Evolutionary conservation across 2,797 vertebrate species (phyloP).

Genomic region (Chromis chromis): DNA sequence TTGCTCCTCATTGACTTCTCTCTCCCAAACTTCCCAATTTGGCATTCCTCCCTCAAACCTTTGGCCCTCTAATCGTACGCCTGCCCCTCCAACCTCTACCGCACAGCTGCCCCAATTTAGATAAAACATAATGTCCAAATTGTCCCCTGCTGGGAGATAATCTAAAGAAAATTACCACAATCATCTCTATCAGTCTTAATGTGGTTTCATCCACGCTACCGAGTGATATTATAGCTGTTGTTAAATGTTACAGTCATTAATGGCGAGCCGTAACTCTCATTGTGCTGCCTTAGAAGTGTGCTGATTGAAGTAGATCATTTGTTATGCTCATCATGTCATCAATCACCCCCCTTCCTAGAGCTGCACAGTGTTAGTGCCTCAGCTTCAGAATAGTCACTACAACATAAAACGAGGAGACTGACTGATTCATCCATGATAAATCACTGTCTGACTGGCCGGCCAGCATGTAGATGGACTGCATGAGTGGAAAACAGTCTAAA

Average conservation of each 20-base stretch:
- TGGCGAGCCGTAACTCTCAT: slow-evolving; percentile 54
- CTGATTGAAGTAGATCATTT: slow-evolving; percentile 64
- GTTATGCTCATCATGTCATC: slow-evolving; percentile 65
- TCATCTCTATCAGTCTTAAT: slow-evolving; percentile 64
- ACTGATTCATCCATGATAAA: slow-evolving; percentile 45
- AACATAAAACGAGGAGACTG: slow-evolving; percentile 16
- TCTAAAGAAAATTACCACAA: slow-evolving; percentile 66
- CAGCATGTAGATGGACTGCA: slow-evolving; percentile 5
- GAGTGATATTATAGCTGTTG: slow-evolving; percentile 69
- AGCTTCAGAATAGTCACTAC: slow-evolving; percentile 17
- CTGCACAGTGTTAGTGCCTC: slow-evolving; percentile 24
- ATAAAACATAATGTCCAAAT: slow-evolving; percentile 63
- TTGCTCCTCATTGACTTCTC: slow-evolving; percentile 2
- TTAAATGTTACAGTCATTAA: slow-evolving; percentile 75
- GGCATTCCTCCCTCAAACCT: slow-evolving; percentile 44
- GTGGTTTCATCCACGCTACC: slow-evolving; percentile 47
- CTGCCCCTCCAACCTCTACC: slow-evolving; percentile 33
- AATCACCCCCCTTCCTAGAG: slow-evolving; percentile 52
- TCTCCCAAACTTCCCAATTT: slow-evolving; percentile 15
- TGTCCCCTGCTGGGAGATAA: slow-evolving; percentile 66
- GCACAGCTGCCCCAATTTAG: slow-evolving; percentile 64
- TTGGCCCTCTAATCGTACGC: slow-evolving; percentile 48
- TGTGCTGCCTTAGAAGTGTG: slow-evolving; percentile 41
- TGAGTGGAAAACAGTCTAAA: slow-evolving; percentile 5
- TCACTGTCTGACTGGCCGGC: slow-evolving; percentile 23